Conservation (phyloP, 2,888 invertebrate genomes). For the Clitarchus hookeri region DNA sequence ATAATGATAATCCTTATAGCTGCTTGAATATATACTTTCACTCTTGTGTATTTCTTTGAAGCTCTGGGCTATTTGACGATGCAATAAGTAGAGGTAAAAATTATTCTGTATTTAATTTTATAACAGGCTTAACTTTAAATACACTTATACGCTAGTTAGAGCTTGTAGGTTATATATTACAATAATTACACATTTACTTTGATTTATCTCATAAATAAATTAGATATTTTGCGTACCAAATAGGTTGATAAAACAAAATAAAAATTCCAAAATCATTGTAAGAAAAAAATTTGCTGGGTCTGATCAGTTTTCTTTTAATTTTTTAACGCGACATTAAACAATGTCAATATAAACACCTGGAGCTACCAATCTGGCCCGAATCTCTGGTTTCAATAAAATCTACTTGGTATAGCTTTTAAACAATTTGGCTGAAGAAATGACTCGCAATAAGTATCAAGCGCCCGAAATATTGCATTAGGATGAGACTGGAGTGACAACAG, state of each 20-base stretch:
- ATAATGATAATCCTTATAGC: too few species aligned
- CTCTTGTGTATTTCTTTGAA: too few species aligned
- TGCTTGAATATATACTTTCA: too few species aligned
- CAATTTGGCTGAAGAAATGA: conserved; percentile 42
- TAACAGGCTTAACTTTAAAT: too few species aligned
- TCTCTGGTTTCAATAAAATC: conserved; percentile 45
- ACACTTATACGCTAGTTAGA: too few species aligned
- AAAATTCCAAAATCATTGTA: conserved; percentile 31
- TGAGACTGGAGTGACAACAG: conserved; percentile 53
- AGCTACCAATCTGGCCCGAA: conserved; percentile 42
- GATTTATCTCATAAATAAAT: conserved; percentile 46
- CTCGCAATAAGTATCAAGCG: conserved; percentile 36
- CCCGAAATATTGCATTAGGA: conserved; percentile 51
- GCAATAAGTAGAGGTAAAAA: too few species aligned
- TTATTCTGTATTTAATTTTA: too few species aligned
- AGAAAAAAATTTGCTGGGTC: conserved; percentile 32
- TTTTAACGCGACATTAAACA: conserved; percentile 40
- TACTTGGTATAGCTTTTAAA: conserved; percentile 45
- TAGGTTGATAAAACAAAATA: conserved; percentile 37
- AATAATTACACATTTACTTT: conserved; percentile 38
- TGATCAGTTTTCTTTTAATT: conserved; percentile 43
- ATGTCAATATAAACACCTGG: conserved; percentile 43
- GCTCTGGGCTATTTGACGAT: too few species aligned
- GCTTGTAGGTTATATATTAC: conserved; percentile 39
- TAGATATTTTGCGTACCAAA: conserved; percentile 46